Evolutionary conservation across 2,797 vertebrate genomes (phyloP).

Genomic region (Gymnocypris eckloni): DNA sequence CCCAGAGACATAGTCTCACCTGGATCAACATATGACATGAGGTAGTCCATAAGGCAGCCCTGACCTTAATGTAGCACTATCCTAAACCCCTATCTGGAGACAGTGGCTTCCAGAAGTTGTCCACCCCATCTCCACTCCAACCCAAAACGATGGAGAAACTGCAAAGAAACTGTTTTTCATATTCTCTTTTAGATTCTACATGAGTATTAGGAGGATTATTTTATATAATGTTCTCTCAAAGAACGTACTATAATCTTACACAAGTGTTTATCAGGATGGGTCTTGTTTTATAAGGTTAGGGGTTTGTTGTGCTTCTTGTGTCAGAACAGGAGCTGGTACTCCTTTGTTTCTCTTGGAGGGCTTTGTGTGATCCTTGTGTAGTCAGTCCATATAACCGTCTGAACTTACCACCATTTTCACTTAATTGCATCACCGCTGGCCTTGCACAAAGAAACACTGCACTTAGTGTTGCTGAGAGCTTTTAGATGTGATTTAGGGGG

Average conservation of each 20-base stretch:
- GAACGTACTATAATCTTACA: slow-evolving; percentile 13
- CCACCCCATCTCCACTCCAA: slow-evolving; percentile 10
- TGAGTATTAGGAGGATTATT: slow-evolving; percentile 26
- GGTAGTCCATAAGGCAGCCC: slow-evolving; percentile 17
- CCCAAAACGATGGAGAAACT: slow-evolving; percentile 19
- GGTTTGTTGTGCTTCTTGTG: slow-evolving; percentile 34
- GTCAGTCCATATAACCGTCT: slow-evolving; percentile 21
- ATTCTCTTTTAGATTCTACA: slow-evolving; percentile 31
- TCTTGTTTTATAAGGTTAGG: slow-evolving; percentile 45
- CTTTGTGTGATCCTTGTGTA: slow-evolving; percentile 23
- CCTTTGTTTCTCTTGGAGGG: slow-evolving; percentile 42
- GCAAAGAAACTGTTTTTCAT: slow-evolving; percentile 35
- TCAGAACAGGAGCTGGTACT: slow-evolving; percentile 60
- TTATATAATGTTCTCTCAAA: slow-evolving; percentile 35
- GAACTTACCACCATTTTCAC: slow-evolving; percentile 15
- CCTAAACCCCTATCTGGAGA: slow-evolving; percentile 15
- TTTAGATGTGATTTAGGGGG: slow-evolving; percentile 41
- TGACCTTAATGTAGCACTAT: slow-evolving; percentile 42
- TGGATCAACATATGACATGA: neutral
- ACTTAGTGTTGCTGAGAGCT: slow-evolving; percentile 51
- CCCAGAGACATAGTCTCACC: slow-evolving; percentile 78
- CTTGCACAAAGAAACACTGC: slow-evolving; percentile 53
- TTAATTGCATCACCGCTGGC: slow-evolving; percentile 44
- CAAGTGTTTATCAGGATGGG: slow-evolving; percentile 31
- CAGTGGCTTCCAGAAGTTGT: slow-evolving; percentile 9